Evolutionary conservation across 2,888 invertebrate species (phyloP), one percentile per base, ranked within the genome.

Genomic region (Aphodius granarius): DNA sequence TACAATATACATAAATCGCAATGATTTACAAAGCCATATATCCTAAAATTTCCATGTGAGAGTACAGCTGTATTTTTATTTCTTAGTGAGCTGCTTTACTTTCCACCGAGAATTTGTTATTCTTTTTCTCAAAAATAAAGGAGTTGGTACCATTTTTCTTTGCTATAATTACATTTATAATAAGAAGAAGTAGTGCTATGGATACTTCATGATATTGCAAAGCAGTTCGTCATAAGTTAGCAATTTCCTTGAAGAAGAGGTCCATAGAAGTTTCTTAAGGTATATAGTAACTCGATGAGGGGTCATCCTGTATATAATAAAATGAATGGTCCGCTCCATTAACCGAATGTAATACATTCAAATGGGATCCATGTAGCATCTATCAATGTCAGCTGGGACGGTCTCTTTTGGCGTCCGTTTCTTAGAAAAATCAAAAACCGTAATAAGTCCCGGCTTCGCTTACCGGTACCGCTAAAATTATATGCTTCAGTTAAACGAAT

Each of bases 291-390:
- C 43, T 43, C 43, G 1, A 43, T 43, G 43, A 43, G 43, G 43
- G 68, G 68, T 68, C 20, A 21, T 68, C 22, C 20, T 68, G 22
- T 68, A 68, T 15, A 68, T 68, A 68, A 68, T 20, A 20, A 68
- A 68, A 68, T 68, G 22, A 68, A 68, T 68, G 68, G 68, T 20
- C 22, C 22, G 20, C 68, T 22, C 68, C 68, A 68, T 68, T 68
- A 68, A 68, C 68, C 19, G 22, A 22, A 68, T 68, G 68, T 68
- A 68, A 68, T 68, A 68, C 68, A 68, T 68, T 68, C 68, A 68
- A 68, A 68, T 68, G 68, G 68, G 68, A 68, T 68, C 68, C 20
- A n/a, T 22, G 20, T 22, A 22, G 68, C 68, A 68, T 68, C 22
- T 68, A 68, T 68, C 68, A 68, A 20, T 20, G 68, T 68, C 68